Evolutionary conservation across 2,113 vertebrate genomes (phyloP).

Genomic region (Scartelaos histophorus): DNA sequence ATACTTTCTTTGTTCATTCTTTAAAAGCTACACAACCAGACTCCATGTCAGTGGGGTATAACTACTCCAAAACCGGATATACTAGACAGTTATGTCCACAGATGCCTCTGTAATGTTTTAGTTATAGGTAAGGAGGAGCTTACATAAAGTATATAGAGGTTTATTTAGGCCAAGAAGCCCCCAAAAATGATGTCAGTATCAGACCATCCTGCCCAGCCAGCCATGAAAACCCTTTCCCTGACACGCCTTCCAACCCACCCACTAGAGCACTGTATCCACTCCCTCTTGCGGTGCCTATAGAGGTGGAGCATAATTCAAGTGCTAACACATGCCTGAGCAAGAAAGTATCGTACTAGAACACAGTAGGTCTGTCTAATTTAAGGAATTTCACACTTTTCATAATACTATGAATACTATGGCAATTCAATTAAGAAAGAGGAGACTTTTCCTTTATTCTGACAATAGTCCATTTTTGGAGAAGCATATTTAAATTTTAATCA

Average conservation of each 20-base stretch:
- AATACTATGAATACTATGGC: background rate
- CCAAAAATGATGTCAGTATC: constrained; percentile 26
- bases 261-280: background rate
- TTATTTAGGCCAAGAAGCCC: background rate
- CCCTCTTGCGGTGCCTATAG: background rate
- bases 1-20: background rate
- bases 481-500: background rate
- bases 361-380: background rate
- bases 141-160: background rate
- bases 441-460: background rate
- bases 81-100: constrained; percentile 9
- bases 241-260: constrained; percentile 45
- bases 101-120: background rate
- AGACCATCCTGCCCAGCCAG: constrained; percentile 46
- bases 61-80: constrained; percentile 31
- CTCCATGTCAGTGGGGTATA: background rate
- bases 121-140: constrained; percentile 7
- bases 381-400: background rate
- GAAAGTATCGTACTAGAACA: background rate
- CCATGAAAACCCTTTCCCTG: constrained; percentile 15
- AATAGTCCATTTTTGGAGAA: background rate
- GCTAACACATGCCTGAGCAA: constrained; percentile 10
- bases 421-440: background rate
- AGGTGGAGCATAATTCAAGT: constrained; percentile 27
- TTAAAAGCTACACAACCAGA: background rate